Conservation (phyloP, 1,140 invertebrate genomes). For the Oryctes rhinoceros region DNA sequence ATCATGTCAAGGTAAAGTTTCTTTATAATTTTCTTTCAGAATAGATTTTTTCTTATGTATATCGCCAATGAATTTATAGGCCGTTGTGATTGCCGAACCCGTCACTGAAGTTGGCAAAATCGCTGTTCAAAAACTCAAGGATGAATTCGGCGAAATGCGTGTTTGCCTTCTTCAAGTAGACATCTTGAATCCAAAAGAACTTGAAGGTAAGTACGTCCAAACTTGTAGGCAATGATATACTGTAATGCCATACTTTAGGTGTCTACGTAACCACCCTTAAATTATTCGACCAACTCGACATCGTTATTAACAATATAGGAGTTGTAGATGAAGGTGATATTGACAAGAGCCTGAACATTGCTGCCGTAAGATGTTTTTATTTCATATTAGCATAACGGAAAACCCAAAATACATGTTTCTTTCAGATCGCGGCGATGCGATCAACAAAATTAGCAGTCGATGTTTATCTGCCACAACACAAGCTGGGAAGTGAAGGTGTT, state of each 20-base stretch:
- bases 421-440: constrained; percentile 13
- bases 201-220: constrained; percentile 2
- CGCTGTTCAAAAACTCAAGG: background rate
- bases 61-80: background rate
- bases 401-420: no score
- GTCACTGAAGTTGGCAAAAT: background rate
- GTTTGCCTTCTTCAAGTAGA: background rate
- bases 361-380: background rate
- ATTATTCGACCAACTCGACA: constrained; percentile 24
- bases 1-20: background rate
- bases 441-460: constrained; percentile 15
- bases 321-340: constrained; percentile 7
- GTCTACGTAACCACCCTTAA: constrained; percentile 10
- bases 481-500: background rate
- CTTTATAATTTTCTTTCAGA: background rate
- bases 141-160: constrained; percentile 21
- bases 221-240: no score
- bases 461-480: constrained; percentile 4
- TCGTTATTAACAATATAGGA: constrained; percentile 26
- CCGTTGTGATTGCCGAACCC: constrained; percentile 10
- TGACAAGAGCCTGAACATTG: background rate
- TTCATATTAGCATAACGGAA: no score
- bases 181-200: background rate
- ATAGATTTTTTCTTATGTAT: background rate
- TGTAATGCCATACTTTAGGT: background rate